Percentiles rank a stretch among this genome's conserved stretches.
Conservation (phyloP, 2,888 invertebrate species). For the Resseliella maxima region DNA sequence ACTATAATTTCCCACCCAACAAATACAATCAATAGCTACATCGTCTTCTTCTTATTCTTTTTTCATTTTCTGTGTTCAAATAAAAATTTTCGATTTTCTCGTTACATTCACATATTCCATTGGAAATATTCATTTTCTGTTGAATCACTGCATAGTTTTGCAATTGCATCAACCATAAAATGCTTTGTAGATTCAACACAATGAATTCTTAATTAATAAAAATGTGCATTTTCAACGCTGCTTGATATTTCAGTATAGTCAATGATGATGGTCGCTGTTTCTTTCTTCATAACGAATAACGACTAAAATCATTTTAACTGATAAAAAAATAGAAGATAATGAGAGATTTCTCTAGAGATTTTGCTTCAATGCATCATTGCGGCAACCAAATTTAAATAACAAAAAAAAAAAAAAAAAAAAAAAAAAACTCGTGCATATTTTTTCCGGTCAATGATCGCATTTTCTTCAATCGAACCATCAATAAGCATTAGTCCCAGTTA, state of each 20-base stretch:
- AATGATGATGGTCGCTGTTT: background rate
- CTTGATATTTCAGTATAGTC: background rate
- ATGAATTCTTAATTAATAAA: background rate
- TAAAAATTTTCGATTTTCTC: background rate
- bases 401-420: background rate
- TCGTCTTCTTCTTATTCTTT: background rate
- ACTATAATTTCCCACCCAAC: no score
- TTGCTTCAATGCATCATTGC: background rate
- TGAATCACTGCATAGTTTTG: background rate
- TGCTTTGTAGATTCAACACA: background rate
- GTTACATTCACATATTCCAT: background rate
- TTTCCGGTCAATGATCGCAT: slow-evolving; percentile 32
- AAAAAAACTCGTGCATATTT: background rate
- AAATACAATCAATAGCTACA: no score
- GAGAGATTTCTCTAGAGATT: background rate
- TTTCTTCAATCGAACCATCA: background rate
- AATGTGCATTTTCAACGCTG: background rate
- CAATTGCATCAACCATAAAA: background rate
- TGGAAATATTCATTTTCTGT: background rate
- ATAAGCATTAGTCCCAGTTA: background rate
- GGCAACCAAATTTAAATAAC: background rate
- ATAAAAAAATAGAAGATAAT: background rate
- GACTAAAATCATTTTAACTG: background rate
- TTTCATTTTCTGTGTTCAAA: background rate
- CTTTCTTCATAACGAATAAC: background rate